Evolutionary conservation across 1,140 invertebrate genomes (phyloP).

Genomic region (Bombus superbus): DNA sequence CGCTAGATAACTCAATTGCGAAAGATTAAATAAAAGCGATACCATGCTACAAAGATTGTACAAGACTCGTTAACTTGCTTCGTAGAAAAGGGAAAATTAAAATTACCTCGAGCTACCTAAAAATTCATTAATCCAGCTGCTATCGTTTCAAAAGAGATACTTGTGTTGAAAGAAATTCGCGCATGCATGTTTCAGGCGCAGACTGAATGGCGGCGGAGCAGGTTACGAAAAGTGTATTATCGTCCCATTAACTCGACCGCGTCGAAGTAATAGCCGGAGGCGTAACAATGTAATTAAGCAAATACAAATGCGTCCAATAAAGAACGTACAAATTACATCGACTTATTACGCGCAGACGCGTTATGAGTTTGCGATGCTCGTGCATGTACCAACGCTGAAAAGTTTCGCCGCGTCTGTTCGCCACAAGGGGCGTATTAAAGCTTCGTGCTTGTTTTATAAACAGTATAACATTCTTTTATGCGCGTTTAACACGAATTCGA

Average conservation of each 20-base stretch:
- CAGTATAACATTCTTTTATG: not conserved
- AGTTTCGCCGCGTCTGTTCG: not conserved
- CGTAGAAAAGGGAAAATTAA: not conserved
- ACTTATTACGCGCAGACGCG: constrained; percentile 26
- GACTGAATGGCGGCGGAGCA: constrained; percentile 70
- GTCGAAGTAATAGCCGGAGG: constrained; percentile 43
- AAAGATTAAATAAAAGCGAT: not conserved
- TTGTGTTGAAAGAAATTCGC: not conserved
- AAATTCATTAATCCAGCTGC: not conserved
- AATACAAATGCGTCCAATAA: constrained; percentile 25
- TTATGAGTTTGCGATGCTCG: not conserved
- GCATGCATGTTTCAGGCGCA: constrained; percentile 67
- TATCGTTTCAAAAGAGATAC: constrained; percentile 34
- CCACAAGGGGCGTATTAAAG: not conserved
- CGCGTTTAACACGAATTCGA: not conserved
- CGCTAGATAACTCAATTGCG: not conserved
- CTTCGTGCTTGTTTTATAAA: not conserved
- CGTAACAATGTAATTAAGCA: constrained; percentile 25
- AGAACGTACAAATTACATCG: constrained; percentile 36
- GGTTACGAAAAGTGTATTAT: constrained; percentile 72
- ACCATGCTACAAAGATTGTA: not conserved
- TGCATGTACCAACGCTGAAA: not conserved
- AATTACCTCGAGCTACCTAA: not conserved
- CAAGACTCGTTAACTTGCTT: not conserved
- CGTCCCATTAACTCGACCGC: constrained; percentile 65